A percentile compares a stretch with the other conserved stretches of the same genome.
phyloP scores from a whole-genome alignment of 2,797 vertebrate genomes.

The Platyrinchus mystaceus region DNA sequence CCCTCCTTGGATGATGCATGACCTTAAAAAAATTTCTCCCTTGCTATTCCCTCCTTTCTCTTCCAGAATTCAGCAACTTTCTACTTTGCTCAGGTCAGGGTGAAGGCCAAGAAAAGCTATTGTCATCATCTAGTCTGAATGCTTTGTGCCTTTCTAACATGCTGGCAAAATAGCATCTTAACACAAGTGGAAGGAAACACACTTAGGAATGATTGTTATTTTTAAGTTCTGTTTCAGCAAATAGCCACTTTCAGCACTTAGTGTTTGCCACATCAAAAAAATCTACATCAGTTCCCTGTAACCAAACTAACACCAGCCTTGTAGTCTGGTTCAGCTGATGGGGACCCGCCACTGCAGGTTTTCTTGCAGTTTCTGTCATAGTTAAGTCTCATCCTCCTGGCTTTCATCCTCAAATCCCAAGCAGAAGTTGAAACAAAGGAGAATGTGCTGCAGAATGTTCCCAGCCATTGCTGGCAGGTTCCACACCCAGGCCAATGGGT shows the following conservation, averaged over 20 bases:
- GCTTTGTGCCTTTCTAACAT: background rate
- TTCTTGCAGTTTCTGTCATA: background rate
- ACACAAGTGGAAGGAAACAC: background rate
- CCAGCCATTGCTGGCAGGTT: background rate
- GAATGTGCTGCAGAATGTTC: background rate
- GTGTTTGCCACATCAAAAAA: background rate
- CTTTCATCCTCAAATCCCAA: background rate
- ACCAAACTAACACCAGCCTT: background rate
- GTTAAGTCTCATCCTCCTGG: background rate
- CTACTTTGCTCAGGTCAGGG: background rate
- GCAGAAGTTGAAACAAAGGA: background rate
- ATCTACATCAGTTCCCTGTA: background rate
- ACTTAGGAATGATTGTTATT: background rate
- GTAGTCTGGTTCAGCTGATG: background rate
- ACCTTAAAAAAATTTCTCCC: background rate
- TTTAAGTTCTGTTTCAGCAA: background rate
- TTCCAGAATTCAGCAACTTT: background rate
- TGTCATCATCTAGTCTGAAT: background rate
- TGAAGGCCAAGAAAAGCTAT: background rate
- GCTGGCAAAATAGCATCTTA: background rate
- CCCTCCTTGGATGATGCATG: too few relatives aligned
- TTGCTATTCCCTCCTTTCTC: background rate
- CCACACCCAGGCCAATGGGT: rapidly evolving
- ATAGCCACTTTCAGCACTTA: background rate
- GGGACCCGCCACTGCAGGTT: background rate